phyloP scores from a whole-genome alignment of 2,797 vertebrate species.

The Zalophus californianus region DNA sequence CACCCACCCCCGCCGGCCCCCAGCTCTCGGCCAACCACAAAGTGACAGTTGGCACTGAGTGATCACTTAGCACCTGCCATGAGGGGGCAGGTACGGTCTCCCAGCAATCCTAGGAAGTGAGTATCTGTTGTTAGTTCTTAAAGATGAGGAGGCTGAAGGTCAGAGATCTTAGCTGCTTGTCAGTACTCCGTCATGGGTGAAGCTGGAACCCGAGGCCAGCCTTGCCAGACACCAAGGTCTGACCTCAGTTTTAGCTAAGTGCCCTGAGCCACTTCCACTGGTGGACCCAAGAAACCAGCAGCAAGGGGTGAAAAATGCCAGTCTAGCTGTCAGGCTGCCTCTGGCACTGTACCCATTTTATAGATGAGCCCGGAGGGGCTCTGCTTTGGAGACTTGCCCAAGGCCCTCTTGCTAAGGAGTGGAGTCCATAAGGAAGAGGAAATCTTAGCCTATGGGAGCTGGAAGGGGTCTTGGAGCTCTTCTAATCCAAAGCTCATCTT shows the following conservation, averaged over 20 bases:
- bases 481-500: not conserved
- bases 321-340: not conserved
- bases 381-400: not conserved
- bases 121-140: not conserved
- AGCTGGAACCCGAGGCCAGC: not conserved
- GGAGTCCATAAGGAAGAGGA: not conserved
- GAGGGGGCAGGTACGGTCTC: not conserved
- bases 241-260: not conserved
- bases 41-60: not conserved
- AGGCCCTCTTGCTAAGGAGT: not conserved
- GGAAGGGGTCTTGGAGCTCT: not conserved
- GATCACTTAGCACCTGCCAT: fast-evolving
- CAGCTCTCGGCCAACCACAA: not conserved
- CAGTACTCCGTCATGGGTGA: too few species aligned
- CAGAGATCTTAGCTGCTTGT: not conserved
- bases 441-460: not conserved
- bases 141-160: not conserved
- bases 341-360: not conserved
- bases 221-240: not conserved
- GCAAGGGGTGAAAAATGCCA: not conserved
- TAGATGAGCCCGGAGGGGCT: not conserved
- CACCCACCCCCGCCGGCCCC: not conserved
- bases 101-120: not conserved
- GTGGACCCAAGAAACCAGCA: too few species aligned
- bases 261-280: not conserved